These are phyloP conservation scores for Gastrophryne carolinensis DNA, from an alignment of 2,797 vertebrate genomes.

Conservation along the genomic window DNA sequence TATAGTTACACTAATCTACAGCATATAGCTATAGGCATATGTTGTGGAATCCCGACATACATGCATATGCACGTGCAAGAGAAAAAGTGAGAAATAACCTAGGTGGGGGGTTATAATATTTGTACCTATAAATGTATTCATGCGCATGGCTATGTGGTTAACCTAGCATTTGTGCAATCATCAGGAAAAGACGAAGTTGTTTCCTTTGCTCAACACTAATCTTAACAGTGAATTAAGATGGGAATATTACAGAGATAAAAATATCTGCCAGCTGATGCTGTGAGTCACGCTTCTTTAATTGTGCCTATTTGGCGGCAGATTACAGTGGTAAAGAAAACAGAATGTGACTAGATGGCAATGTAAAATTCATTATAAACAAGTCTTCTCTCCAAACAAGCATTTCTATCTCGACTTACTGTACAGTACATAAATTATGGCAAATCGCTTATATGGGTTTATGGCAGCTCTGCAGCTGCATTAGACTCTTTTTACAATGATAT, in stretches of 20 bases:
- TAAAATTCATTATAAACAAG: slow-evolving; percentile 24
- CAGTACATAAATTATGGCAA: slow-evolving; percentile 39
- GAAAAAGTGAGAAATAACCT: too few relatives aligned
- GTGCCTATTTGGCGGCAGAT: slow-evolving; percentile 9
- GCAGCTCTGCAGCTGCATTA: slow-evolving; percentile 12
- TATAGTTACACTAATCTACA: too few relatives aligned
- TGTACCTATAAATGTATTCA: too few relatives aligned
- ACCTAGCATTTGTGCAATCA: too few relatives aligned
- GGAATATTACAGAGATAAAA: neutral
- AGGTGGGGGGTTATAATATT: too few relatives aligned
- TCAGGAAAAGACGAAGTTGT: too few relatives aligned
- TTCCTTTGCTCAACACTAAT: too few relatives aligned
- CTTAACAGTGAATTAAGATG: neutral
- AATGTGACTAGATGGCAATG: neutral
- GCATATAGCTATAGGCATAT: too few relatives aligned
- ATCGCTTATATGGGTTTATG: slow-evolving; percentile 14
- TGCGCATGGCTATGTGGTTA: too few relatives aligned
- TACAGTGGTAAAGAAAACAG: slow-evolving; percentile 13
- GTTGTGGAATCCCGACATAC: too few relatives aligned
- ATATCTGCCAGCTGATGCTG: slow-evolving; percentile 13
- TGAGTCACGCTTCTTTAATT: slow-evolving; percentile 27
- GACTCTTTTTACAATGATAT: slow-evolving; percentile 36
- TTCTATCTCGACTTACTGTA: slow-evolving; percentile 24
- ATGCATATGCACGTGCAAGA: too few relatives aligned
- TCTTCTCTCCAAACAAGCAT: neutral